A percentile compares a stretch with the other conserved stretches of the same genome.
Evolutionary conservation across 2,113 vertebrate species (phyloP).

Genomic region (Setophaga coronata): DNA sequence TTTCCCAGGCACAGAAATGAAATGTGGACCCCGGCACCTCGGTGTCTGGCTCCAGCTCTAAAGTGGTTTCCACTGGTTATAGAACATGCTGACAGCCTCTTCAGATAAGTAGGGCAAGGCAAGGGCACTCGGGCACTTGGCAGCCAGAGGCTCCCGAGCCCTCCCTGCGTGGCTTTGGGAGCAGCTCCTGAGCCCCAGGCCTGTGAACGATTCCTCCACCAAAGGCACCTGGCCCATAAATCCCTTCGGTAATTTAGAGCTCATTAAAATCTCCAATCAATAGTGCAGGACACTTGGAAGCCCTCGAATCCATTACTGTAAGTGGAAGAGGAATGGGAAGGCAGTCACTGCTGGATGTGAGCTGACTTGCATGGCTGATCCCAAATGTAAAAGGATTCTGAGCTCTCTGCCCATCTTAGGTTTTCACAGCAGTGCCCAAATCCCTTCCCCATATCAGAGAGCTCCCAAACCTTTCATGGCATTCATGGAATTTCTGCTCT

Average conservation of each 20-base stretch:
- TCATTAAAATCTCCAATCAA: slow-evolving; percentile 9
- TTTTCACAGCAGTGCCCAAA: background rate
- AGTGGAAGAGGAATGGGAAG: background rate
- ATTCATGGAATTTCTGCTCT: background rate
- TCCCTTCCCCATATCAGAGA: background rate
- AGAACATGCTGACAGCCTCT: slow-evolving; percentile 70
- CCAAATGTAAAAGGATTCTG: background rate
- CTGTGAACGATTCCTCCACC: background rate
- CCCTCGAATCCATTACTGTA: background rate
- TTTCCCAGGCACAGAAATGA: slow-evolving; percentile 62
- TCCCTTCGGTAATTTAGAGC: background rate
- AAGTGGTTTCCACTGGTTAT: slow-evolving; percentile 68
- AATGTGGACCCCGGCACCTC: slow-evolving; percentile 65
- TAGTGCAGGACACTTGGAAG: slow-evolving; percentile 20
- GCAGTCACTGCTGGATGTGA: background rate
- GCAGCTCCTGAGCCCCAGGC: background rate
- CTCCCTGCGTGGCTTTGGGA: background rate
- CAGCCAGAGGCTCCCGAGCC: background rate
- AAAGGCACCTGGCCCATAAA: background rate
- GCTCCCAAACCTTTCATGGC: background rate
- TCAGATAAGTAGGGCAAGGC: slow-evolving; percentile 68
- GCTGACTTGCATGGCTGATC: background rate
- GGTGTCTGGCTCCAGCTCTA: slow-evolving; percentile 67
- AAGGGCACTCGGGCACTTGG: slow-evolving; percentile 52
- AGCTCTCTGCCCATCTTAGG: fast-evolving